These are phyloP conservation scores for Eupeodes luniger DNA, from an alignment of 2,888 invertebrate species.

Conservation along the genomic window DNA sequence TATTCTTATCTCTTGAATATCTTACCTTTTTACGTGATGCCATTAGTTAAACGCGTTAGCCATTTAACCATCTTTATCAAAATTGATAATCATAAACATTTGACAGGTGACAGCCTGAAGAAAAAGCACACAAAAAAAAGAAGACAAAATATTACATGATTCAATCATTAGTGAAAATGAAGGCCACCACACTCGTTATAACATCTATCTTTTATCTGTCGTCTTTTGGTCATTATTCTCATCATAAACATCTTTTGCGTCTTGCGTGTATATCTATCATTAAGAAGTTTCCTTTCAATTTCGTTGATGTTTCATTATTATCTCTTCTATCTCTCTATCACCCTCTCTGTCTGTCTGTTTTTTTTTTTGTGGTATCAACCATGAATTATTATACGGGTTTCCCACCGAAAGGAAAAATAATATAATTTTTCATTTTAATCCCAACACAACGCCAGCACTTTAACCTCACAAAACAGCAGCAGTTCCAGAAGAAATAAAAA, in stretches of 20 bases:
- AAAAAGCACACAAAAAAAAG: neutral
- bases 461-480: neutral
- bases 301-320: slow-evolving; percentile 24
- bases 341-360: too few species aligned
- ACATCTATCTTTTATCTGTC: neutral
- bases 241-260: slow-evolving; percentile 10
- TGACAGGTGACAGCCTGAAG: slow-evolving; percentile 28
- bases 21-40: slow-evolving; percentile 7
- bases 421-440: slow-evolving; percentile 32
- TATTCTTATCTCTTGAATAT: neutral
- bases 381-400: slow-evolving; percentile 4
- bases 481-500: neutral
- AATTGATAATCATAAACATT: slow-evolving; percentile 20
- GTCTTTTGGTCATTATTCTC: neutral
- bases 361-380: neutral
- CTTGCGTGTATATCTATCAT: slow-evolving; percentile 26
- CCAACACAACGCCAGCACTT: slow-evolving; percentile 1
- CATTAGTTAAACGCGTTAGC: slow-evolving; percentile 11
- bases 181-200: slow-evolving; percentile 9
- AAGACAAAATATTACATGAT: slow-evolving; percentile 9
- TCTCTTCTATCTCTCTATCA: neutral
- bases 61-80: slow-evolving; percentile 35
- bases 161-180: slow-evolving; percentile 34
- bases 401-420: neutral
- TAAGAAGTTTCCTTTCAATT: slow-evolving; percentile 29